Evolutionary conservation across 1,140 invertebrate genomes (phyloP), one percentile per base, ranked within the genome.

Genomic region (Drosophila athabasca): DNA sequence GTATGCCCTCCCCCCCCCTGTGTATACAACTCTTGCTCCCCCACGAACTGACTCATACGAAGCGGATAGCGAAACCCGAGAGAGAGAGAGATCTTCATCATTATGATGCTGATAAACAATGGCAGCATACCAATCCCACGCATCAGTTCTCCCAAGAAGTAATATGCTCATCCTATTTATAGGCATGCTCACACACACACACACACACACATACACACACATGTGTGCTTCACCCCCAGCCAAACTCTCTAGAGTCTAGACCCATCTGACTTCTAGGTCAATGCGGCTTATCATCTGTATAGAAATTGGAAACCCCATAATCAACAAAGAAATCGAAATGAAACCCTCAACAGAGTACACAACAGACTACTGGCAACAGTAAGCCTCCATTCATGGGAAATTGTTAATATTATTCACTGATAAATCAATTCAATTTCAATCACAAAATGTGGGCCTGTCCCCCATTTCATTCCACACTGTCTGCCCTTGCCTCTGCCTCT

Each of bases 41-140:
- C 53, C 79, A 49, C 74, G 55, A 51, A 74, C 60, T 83, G 79
- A 79, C 57, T 83, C 79, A 82, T 46, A 46, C 39, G 13, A 62
- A 44, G 67, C 29, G 24, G 19, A n/a, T 49, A 49, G 67, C 29
- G 31, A 29, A 39, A 39, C 19, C 45, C n/a, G n/a, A 49, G 35
- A 76, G 67, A 52, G 57, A 53, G 44, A 54, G 19, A 9, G 55
- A 59, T 64, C 62, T 39, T 54, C 51, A 44, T 62, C 26, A 62
- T 53, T 50, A 41, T 54, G 41, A 57, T 31, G n/a, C 53, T 59
- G 58, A 62, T 74, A 72, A 64, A 83, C 74, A 82, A 82, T 74
- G 69, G 64, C 79, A 83, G 64, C 79, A 83, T 83, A 64, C 61
- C 79, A 79, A 83, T 83, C 79, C 79, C 80, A 83, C 79, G 79